A percentile compares a stretch with the other conserved stretches of the same genome.
Conservation (phyloP, 2,797 vertebrate genomes). For the Gymnocypris eckloni region DNA sequence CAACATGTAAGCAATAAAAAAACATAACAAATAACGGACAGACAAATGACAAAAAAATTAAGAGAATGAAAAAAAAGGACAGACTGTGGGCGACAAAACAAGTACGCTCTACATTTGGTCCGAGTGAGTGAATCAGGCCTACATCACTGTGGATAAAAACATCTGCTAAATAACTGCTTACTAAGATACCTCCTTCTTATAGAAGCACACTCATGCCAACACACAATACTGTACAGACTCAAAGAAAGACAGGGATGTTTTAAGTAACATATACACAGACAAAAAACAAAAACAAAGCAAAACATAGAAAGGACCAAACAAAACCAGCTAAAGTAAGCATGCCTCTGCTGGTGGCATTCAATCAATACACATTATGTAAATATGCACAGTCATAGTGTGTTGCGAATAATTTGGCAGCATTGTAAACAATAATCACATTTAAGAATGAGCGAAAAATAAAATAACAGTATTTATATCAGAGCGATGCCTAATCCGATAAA, state of each 20-base stretch:
- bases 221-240: constrained; percentile 46
- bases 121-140: neutral
- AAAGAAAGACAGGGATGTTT: constrained; percentile 46
- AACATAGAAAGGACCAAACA: neutral
- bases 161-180: constrained; percentile 8
- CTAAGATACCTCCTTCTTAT: neutral
- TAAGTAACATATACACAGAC: constrained; percentile 42
- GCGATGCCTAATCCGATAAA: constrained; percentile 79
- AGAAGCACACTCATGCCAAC: neutral
- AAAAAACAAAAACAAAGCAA: constrained; percentile 50
- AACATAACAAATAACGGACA: neutral
- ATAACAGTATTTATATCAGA: constrained; percentile 78
- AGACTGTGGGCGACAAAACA: constrained; percentile 1
- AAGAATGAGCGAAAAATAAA: constrained; percentile 76
- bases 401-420: constrained; percentile 54
- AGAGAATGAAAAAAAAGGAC: constrained; percentile 1
- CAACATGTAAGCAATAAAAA: neutral
- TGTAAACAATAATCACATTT: constrained; percentile 75
- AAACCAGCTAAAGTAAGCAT: constrained; percentile 17
- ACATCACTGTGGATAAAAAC: neutral
- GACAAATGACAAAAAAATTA: neutral
- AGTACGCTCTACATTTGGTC: neutral
- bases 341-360: constrained; percentile 34
- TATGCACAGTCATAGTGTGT: constrained; percentile 29
- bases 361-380: constrained; percentile 69